phyloP scores from a whole-genome alignment of 2,797 vertebrate genomes.

The Helarctos malayanus region DNA sequence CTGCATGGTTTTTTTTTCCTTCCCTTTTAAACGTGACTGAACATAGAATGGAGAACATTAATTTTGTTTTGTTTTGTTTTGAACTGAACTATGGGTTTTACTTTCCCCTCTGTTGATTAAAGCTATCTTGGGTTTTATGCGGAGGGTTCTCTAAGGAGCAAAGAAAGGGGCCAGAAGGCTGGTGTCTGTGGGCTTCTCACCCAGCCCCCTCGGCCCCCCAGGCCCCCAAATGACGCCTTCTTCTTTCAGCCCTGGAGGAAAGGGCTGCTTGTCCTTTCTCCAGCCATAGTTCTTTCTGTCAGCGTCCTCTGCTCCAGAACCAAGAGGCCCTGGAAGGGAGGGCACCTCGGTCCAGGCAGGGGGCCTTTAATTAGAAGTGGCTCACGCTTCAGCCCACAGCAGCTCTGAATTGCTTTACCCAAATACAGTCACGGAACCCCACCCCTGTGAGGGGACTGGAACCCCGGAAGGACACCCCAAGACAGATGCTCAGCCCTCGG shows the following conservation, averaged over 20 bases:
- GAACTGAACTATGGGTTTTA: neutral
- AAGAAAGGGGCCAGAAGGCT: neutral
- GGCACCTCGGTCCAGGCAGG: too few species aligned
- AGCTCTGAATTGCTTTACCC: neutral
- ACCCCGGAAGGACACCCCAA: neutral
- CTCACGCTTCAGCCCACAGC: neutral
- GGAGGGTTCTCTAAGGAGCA: neutral
- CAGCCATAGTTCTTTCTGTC: neutral
- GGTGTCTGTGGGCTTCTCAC: neutral
- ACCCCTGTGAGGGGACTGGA: neutral
- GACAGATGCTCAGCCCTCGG: neutral
- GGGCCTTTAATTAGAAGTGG: neutral
- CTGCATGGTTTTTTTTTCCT: neutral
- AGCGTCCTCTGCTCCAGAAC: neutral
- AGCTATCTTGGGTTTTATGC: neutral
- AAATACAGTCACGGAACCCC: neutral
- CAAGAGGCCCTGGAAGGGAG: neutral
- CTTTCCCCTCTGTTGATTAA: neutral
- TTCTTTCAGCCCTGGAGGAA: neutral
- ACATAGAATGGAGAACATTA: slow-evolving; percentile 68
- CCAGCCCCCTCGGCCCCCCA: neutral
- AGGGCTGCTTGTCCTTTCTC: neutral
- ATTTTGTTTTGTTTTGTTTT: slow-evolving; percentile 71
- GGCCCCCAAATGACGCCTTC: neutral
- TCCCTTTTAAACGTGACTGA: slow-evolving; percentile 48